Base-by-base conservation (phyloP, 92 coral and sea anemone species). In the Anthopleura xanthogrammica region DNA sequence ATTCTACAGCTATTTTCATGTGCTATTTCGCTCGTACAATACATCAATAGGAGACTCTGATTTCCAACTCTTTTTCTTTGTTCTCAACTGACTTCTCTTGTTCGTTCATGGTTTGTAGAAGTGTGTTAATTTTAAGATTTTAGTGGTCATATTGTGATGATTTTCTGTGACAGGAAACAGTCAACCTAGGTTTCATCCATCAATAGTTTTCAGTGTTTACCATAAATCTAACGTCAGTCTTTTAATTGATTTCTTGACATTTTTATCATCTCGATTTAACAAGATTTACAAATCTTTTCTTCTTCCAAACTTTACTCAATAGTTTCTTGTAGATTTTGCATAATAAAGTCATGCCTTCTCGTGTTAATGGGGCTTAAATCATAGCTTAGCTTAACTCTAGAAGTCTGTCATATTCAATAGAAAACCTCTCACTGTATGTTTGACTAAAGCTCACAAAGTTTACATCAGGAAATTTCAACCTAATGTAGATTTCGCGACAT, bases 261-360 rank as follows among this genome's bases (percentile, higher is more conserved):
- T 43, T 70, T 70, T 16, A 81, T n/a, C 84, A 70, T 5, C 57
- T 83, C 80, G 46, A 39, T 68, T 83, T 75, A 83, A 75, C 72
- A 57, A 55, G 86, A 83, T 75, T 83, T 83, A 52, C 43, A 52
- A 39, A 70, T 73, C 41, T 75, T 60, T 68, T 24, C 12, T 62
- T 55, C 41, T 52, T 79, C 74, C 75, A 73, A 75, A 72, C 60
- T 56, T 83, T 24, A 14, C 36, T 75, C 12, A 17, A 24, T 16
- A 52, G 46, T 66, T 41, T 65, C 77, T 46, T 42, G 58, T 54
- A 54, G 80, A 58, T 79, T 72, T 72, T 10, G 52, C 52, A 23
- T 72, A 72, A 52, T 82, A 17, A 82, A 41, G 36, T 24, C 11
- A 2, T 16, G 82, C 57, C 3, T 77, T 77, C 65, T 42, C 43